These are phyloP conservation scores for Sebastes fasciatus DNA, from an alignment of 2,113 vertebrate species.

Conservation along the genomic window DNA sequence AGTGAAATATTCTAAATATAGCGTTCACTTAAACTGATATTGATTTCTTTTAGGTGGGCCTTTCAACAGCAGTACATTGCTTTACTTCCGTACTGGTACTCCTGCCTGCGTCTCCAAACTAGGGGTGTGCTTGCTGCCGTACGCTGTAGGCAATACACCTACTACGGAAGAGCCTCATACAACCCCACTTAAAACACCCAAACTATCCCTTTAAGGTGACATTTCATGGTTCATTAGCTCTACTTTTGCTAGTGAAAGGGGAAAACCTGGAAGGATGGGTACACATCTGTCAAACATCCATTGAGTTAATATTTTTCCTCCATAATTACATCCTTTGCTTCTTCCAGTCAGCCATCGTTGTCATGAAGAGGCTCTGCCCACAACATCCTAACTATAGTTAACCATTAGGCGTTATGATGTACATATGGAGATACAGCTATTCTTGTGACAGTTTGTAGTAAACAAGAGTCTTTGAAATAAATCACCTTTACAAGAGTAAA, in stretches of 20 bases:
- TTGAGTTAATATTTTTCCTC: slow-evolving; percentile 51
- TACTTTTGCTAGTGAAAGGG: slow-evolving; percentile 59
- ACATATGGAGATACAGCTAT: slow-evolving; percentile 24
- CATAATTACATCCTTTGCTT: slow-evolving; percentile 30
- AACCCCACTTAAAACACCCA: no score
- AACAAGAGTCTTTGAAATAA: background rate
- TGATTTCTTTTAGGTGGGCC: no score
- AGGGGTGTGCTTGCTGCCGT: no score
- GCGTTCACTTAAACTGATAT: no score
- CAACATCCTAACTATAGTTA: slow-evolving; percentile 64
- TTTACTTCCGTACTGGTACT: no score
- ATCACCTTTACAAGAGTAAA: background rate
- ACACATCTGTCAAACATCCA: slow-evolving; percentile 29
- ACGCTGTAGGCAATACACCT: no score
- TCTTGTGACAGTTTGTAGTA: slow-evolving; percentile 7
- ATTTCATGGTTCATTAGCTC: slow-evolving; percentile 62
- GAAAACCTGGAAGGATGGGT: slow-evolving; percentile 46
- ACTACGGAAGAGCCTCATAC: no score
- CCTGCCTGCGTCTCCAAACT: no score
- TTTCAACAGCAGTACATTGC: no score
- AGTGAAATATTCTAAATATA: no score
- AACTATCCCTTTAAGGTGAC: background rate
- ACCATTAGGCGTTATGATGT: slow-evolving; percentile 64
- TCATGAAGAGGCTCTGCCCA: slow-evolving; percentile 30
- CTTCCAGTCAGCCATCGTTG: background rate